Evolutionary conservation across 2,797 vertebrate genomes (phyloP), one percentile per base, ranked within the genome.

Genomic region (Notoglanidium macrostoma): DNA sequence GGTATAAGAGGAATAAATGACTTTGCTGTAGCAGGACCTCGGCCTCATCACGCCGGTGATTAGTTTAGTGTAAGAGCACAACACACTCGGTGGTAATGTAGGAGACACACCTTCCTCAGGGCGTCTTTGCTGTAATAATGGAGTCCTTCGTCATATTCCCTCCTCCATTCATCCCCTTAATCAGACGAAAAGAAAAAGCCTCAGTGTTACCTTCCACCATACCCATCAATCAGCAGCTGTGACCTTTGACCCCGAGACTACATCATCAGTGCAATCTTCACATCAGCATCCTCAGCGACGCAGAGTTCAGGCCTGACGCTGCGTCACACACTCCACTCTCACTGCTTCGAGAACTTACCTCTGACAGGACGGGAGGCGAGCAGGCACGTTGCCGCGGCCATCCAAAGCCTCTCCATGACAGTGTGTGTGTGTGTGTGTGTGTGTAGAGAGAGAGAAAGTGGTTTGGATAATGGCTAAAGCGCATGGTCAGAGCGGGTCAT

Each of bases 331-430:
- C 85, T 85, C 49, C 49, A 61, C 90, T 89, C 89, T 87, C 89
- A 92, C 91, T 92, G 93, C 91, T 94, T 95, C 94, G 63, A 95
- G 94, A 93, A 94, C 95, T 95, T 95, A 96, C 96, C 95, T 94
- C 95, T 93, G 91, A 95, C 94, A 92, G 93, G 92, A 90, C 90
- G 87, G 90, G 92, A 92, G 86, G 89, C 65, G 84, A 96, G 93
- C 89, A 92, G 90, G 89, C 92, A 95, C 76, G 94, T 94, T 93
- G 94, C 94, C 95, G 96, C 92, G 55, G 94, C 90, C 84, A 96
- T 93, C 91, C 94, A 95, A 93, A 96, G 93, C 94, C 94, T 91
- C 92, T 91, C 93, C 95, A 96, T 95, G 93, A 93, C 94, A 87
- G 82, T 86, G 90, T 79, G 85, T 90, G 85, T 86, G 88, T 80